phyloP scores from a whole-genome alignment of 2,113 vertebrate genomes.

The Aptenodytes forsteri region DNA sequence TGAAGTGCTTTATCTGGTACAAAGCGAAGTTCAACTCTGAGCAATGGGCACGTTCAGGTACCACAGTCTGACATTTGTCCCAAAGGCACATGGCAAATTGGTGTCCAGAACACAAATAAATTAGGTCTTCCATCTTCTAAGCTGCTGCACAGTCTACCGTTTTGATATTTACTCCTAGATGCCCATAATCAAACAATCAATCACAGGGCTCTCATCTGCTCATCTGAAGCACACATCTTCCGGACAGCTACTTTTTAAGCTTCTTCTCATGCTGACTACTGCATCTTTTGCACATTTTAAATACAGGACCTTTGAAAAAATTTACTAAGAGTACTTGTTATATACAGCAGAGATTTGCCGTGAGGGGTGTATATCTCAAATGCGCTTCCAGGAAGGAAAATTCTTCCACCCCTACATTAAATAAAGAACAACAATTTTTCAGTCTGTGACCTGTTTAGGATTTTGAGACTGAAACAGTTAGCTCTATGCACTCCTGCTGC shows the following conservation, averaged over 20 bases:
- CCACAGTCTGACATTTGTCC: neutral
- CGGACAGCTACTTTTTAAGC: neutral
- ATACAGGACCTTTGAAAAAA: neutral
- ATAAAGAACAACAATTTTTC: neutral
- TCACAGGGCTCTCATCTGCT: neutral
- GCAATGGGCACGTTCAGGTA: neutral
- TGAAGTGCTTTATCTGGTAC: neutral
- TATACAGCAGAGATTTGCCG: neutral
- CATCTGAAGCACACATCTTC: neutral
- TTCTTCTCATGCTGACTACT: neutral
- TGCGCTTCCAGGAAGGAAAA: neutral
- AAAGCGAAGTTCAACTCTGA: neutral
- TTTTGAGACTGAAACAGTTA: neutral
- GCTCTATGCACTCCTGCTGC: neutral
- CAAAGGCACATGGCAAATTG: neutral
- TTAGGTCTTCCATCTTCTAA: neutral
- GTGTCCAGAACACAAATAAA: neutral
- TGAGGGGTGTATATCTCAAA: neutral
- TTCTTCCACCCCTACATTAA: neutral
- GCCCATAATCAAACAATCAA: neutral
- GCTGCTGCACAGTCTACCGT: neutral
- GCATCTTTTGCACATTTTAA: neutral
- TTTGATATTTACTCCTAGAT: neutral
- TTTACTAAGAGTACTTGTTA: neutral
- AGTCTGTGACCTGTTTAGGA: neutral